These are phyloP conservation scores for Varroa destructor DNA, from an alignment of 1,140 invertebrate genomes.

Conservation along the genomic window DNA sequence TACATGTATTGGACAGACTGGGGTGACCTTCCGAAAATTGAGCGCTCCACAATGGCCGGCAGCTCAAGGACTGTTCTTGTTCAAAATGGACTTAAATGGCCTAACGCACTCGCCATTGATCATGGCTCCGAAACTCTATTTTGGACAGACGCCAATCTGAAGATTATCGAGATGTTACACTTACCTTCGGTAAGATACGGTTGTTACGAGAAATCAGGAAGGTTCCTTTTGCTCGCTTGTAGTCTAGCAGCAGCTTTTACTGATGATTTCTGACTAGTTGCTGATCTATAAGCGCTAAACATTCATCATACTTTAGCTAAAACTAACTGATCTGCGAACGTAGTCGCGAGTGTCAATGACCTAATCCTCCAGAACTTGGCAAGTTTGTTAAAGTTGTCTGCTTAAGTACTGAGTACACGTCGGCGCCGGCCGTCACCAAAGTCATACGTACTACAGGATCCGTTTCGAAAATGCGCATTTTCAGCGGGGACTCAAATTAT, in stretches of 20 bases:
- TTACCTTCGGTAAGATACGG: slow-evolving; percentile 53
- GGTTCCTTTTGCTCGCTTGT: no score
- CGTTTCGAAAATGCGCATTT: no score
- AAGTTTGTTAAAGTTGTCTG: no score
- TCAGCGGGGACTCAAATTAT: no score
- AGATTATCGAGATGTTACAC: slow-evolving; percentile 64
- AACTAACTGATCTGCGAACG: not conserved
- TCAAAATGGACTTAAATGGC: slow-evolving; percentile 45
- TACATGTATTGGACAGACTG: slow-evolving; percentile 47
- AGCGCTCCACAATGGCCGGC: slow-evolving; percentile 47
- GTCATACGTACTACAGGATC: no score
- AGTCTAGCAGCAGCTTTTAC: not conserved
- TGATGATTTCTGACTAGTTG: not conserved
- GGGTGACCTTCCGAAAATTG: slow-evolving; percentile 46
- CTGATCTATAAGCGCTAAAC: not conserved
- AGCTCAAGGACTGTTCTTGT: slow-evolving; percentile 48
- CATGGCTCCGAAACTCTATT: slow-evolving; percentile 47
- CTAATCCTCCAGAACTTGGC: no score
- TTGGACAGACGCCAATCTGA: slow-evolving; percentile 53
- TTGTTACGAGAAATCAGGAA: slow-evolving; percentile 37
- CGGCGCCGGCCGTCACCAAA: no score
- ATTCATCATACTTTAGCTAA: not conserved
- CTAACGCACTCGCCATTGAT: slow-evolving; percentile 52
- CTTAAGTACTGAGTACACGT: no score
- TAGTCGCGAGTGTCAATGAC: not conserved